These are phyloP conservation scores for Magallana nippona DNA, from an alignment of 2,888 invertebrate species.

Conservation along the genomic window DNA sequence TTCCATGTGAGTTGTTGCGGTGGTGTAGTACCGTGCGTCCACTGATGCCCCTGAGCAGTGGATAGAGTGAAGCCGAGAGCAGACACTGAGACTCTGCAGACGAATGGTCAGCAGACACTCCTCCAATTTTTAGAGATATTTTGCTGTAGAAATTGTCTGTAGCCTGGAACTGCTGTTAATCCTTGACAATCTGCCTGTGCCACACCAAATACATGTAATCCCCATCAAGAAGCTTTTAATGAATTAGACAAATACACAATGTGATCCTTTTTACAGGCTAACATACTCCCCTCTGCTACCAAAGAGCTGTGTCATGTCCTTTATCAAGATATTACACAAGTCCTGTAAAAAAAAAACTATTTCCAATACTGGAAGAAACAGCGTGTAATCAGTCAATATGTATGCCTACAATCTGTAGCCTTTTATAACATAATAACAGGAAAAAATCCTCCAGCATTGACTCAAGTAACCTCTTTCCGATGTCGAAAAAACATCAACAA, in stretches of 20 bases:
- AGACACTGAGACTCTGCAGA: background rate
- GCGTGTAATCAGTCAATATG: background rate
- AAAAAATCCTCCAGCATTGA: conserved; percentile 11
- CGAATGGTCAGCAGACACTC: background rate
- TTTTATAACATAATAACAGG: too few relatives aligned
- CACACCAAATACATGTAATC: conserved; percentile 8
- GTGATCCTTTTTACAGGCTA: background rate
- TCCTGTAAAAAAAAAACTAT: background rate
- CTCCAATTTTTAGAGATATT: background rate
- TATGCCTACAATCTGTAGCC: background rate
- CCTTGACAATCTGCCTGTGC: conserved; percentile 4
- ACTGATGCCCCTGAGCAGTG: background rate
- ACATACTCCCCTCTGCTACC: background rate
- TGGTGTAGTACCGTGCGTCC: background rate
- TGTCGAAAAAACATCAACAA: background rate
- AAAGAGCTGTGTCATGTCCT: background rate
- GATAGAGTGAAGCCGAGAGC: background rate
- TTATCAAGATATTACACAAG: background rate
- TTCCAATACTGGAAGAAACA: background rate
- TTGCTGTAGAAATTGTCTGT: background rate
- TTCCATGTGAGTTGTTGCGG: background rate
- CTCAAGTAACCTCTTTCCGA: background rate
- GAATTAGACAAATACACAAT: background rate
- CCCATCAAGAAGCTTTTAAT: background rate
- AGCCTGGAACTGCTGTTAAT: conserved; percentile 7